These are phyloP conservation scores for Pseudopleuronectes americanus DNA, from an alignment of 2,797 vertebrate species.

Conservation along the genomic window DNA sequence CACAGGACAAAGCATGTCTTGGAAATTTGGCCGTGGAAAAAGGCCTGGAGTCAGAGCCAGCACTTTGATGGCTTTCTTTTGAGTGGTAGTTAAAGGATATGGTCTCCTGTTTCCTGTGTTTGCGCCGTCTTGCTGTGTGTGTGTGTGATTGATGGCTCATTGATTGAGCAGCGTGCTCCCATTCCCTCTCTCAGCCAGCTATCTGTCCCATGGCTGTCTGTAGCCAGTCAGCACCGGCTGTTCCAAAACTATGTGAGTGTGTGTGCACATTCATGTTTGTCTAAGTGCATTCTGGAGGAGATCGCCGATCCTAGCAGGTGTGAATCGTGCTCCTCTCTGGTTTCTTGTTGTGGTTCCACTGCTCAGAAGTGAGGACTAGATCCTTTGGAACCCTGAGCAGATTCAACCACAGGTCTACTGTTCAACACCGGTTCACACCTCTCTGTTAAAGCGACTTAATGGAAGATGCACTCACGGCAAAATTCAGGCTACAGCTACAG, in stretches of 20 bases:
- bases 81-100: constrained; percentile 77
- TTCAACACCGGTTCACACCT: constrained; percentile 42
- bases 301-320: constrained; percentile 65
- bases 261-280: constrained; percentile 7
- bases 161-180: constrained; percentile 73
- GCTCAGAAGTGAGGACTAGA: constrained; percentile 21
- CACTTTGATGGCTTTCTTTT: constrained; percentile 76
- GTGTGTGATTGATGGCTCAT: constrained; percentile 74
- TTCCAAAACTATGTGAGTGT: constrained; percentile 39
- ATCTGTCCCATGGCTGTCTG: constrained; percentile 64
- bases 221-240: constrained; percentile 52
- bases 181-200: constrained; percentile 63
- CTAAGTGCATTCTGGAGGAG: constrained; percentile 48
- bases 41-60: constrained; percentile 63
- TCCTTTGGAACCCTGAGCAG: constrained; percentile 45
- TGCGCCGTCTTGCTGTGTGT: constrained; percentile 59
- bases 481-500: no score
- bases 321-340: constrained; percentile 32
- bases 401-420: constrained; percentile 17
- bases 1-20: constrained; percentile 61
- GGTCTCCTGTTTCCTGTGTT: constrained; percentile 75
- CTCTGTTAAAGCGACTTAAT: neutral
- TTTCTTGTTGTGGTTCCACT: constrained; percentile 24
- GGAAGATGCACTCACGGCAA: no score
- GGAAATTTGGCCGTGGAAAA: constrained; percentile 70